Evolutionary conservation across 2,797 vertebrate species (phyloP).

Genomic region (Fringilla coelebs): DNA sequence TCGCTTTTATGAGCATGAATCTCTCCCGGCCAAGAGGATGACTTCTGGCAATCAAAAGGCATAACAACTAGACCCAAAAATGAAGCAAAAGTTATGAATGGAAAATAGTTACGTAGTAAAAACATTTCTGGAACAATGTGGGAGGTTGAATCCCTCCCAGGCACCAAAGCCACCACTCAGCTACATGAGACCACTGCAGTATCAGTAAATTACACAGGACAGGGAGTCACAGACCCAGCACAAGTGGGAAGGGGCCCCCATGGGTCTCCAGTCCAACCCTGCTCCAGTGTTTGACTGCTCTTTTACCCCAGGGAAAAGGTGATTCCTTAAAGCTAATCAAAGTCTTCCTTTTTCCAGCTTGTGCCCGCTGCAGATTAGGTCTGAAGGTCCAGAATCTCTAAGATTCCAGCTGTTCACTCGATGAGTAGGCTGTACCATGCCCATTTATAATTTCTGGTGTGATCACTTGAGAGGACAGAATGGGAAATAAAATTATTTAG

Average conservation of each 20-base stretch:
- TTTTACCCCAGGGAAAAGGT: neutral
- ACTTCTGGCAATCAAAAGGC: neutral
- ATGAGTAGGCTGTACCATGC: neutral
- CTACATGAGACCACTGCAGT: neutral
- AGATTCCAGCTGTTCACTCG: neutral
- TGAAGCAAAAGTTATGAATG: neutral
- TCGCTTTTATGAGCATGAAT: neutral
- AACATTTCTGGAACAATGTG: neutral
- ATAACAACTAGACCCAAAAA: neutral
- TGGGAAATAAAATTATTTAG: neutral
- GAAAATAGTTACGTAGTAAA: neutral
- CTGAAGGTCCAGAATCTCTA: neutral
- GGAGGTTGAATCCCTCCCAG: neutral
- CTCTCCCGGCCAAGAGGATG: neutral
- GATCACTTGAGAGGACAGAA: neutral
- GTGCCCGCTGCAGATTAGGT: neutral
- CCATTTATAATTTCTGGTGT: neutral
- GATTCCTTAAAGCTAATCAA: neutral
- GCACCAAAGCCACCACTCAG: neutral
- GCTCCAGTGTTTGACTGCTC: neutral
- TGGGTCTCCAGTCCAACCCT: neutral
- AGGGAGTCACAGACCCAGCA: neutral
- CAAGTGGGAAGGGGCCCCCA: accelerated
- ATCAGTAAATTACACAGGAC: neutral
- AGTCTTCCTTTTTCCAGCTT: neutral